These are phyloP conservation scores for Mesitornis unicolor DNA, from an alignment of 2,113 vertebrate species.

Conservation along the genomic window DNA sequence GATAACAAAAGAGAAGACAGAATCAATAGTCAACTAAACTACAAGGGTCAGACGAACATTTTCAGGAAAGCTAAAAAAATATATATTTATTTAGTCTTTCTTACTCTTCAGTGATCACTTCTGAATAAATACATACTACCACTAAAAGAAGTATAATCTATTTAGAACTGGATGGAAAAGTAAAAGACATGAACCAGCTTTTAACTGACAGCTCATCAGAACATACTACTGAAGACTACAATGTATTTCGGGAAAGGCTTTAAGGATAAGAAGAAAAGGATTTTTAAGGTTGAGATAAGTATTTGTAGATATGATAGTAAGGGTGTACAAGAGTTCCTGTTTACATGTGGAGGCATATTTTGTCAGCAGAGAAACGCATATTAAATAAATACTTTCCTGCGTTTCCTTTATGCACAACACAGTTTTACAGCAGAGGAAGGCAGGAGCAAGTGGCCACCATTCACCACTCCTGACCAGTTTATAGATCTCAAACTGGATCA, in stretches of 20 bases:
- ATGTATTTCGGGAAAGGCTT: neutral
- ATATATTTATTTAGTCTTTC: neutral
- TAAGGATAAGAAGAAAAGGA: neutral
- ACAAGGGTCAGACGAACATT: neutral
- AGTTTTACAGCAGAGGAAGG: neutral
- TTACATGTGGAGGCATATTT: neutral
- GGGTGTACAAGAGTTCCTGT: no score
- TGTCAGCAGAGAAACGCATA: neutral
- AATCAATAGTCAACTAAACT: neutral
- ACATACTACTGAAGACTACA: neutral
- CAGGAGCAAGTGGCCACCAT: neutral
- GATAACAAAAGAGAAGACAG: neutral
- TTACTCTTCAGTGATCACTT: neutral
- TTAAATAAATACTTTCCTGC: neutral
- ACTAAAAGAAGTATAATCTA: neutral
- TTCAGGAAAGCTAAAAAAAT: neutral
- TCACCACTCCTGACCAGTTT: rapidly evolving
- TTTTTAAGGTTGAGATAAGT: neutral
- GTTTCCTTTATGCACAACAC: neutral
- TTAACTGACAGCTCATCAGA: conserved; percentile 6
- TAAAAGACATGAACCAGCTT: neutral
- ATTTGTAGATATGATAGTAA: neutral
- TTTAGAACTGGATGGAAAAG: neutral
- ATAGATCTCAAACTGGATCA: neutral
- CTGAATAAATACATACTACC: neutral